Percentiles rank a stretch among this genome's conserved stretches.
phyloP scores from a whole-genome alignment of 2,797 vertebrate species.

The Oryzias dopingdopingensis region DNA sequence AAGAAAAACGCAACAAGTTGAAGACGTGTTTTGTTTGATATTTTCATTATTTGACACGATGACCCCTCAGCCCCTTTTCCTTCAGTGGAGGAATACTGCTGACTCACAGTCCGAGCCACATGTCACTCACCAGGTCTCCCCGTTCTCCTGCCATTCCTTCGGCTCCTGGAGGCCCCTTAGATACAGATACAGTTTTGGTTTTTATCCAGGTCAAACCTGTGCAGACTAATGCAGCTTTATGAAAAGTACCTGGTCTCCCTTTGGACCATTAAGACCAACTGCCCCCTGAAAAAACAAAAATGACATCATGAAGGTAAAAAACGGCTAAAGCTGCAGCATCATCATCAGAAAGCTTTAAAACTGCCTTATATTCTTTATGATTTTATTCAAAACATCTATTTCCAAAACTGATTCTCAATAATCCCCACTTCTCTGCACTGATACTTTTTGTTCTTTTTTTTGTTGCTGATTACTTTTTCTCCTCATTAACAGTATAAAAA shows the following conservation, averaged over 20 bases:
- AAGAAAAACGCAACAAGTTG: constrained; percentile 16
- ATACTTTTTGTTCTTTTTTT: too few relatives aligned
- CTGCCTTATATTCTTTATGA: too few relatives aligned
- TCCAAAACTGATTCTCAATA: too few relatives aligned
- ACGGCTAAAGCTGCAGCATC: neutral
- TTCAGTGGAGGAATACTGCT: neutral
- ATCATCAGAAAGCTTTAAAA: neutral
- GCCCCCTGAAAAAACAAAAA: constrained; percentile 74
- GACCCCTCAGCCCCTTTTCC: neutral
- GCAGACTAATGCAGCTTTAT: neutral
- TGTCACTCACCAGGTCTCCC: constrained; percentile 85
- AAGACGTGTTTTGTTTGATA: accelerated
- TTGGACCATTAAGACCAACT: constrained; percentile 85
- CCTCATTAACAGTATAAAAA: too few relatives aligned
- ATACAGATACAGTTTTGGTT: constrained; percentile 10
- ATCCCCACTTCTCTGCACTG: too few relatives aligned
- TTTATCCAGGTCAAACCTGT: neutral
- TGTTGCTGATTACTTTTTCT: too few relatives aligned
- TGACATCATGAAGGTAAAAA: neutral
- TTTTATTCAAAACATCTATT: too few relatives aligned
- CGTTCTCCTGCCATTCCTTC: constrained; percentile 87
- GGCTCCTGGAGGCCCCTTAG: constrained; percentile 84
- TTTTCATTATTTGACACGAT: neutral
- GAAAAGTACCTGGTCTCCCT: constrained; percentile 85
- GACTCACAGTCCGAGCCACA: neutral